Evolutionary conservation across 1,140 invertebrate species (phyloP).

Genomic region (Zaprionus lachaisei): DNA sequence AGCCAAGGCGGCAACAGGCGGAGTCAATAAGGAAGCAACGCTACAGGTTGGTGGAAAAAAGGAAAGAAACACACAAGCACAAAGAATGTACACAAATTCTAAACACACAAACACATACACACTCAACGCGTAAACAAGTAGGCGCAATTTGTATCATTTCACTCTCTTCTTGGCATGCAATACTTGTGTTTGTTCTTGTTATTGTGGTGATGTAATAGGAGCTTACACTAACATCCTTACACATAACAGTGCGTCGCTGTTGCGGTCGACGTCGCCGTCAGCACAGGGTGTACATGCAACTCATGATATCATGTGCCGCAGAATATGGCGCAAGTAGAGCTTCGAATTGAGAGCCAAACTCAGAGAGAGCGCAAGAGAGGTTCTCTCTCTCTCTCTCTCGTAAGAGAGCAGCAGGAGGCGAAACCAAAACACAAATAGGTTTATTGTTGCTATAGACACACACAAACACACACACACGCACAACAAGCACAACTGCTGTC

Average conservation of each 20-base stretch:
- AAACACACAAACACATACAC: not conserved
- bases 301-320: constrained; percentile 39
- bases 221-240: constrained; percentile 52
- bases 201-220: constrained; percentile 67
- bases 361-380: not conserved
- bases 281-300: constrained; percentile 20
- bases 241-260: constrained; percentile 7
- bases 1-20: constrained; percentile 10
- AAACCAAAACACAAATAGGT: constrained; percentile 35
- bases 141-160: constrained; percentile 3
- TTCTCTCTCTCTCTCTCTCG: no score
- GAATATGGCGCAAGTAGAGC: not conserved
- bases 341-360: not conserved
- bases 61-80: constrained; percentile 4
- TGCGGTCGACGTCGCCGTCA: not conserved
- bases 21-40: constrained; percentile 35
- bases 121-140: not conserved
- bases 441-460: constrained; percentile 26
- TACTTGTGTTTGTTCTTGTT: constrained; percentile 30
- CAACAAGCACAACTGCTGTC: constrained; percentile 12
- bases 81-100: constrained; percentile 19
- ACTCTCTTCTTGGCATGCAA: constrained; percentile 38
- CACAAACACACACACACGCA: not conserved
- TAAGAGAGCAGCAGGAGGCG: constrained; percentile 9
- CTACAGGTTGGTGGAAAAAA: constrained; percentile 65